A percentile compares a stretch with the other conserved stretches of the same genome.
Conservation (phyloP, 2,113 vertebrate species). For the Odocoileus virginianus region DNA sequence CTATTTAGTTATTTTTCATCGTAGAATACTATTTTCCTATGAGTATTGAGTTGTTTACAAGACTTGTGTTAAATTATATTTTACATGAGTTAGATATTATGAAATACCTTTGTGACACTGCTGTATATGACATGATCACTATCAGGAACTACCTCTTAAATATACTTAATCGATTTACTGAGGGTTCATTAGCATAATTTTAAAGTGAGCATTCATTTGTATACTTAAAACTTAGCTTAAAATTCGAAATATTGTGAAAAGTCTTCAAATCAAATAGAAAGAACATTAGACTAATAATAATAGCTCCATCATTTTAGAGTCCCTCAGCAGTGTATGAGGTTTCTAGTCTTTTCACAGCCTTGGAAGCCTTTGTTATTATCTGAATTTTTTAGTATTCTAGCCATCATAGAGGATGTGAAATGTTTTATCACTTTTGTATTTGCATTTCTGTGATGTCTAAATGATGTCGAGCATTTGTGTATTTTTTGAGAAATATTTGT, state of each 20-base stretch:
- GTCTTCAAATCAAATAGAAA: neutral
- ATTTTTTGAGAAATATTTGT: neutral
- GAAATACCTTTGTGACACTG: neutral
- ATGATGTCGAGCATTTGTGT: neutral
- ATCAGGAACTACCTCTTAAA: neutral
- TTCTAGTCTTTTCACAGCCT: neutral
- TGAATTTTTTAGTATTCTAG: neutral
- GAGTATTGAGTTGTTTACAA: neutral
- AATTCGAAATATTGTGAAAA: neutral
- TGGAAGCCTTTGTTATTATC: neutral
- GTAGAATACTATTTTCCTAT: neutral
- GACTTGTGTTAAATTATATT: neutral
- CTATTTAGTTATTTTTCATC: neutral
- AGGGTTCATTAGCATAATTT: neutral
- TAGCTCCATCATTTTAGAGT: neutral
- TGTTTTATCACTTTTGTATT: neutral
- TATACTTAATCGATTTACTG: neutral
- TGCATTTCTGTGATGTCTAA: neutral
- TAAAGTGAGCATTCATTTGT: neutral
- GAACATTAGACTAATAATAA: neutral
- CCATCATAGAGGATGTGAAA: neutral
- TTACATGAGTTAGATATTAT: neutral
- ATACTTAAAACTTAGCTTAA: neutral
- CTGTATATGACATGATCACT: neutral
- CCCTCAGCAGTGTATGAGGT: neutral